phyloP scores from a whole-genome alignment of 2,113 vertebrate species.

The Coreoperca whiteheadi region DNA sequence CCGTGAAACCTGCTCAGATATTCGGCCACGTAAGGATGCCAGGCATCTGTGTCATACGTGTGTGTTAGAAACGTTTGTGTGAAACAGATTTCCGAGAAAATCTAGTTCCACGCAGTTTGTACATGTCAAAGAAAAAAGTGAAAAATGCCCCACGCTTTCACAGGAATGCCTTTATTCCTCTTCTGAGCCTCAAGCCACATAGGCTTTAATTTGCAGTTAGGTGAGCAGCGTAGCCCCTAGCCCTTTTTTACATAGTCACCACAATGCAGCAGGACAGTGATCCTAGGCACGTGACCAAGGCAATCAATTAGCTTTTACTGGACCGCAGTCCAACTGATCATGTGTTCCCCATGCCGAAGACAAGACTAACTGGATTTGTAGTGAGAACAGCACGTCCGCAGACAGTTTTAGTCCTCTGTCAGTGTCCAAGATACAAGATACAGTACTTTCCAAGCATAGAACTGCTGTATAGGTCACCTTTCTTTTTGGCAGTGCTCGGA shows the following conservation, averaged over 20 bases:
- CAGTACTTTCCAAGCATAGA: no score
- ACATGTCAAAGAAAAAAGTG: not conserved
- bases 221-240: no score
- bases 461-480: no score
- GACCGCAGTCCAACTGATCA: no score
- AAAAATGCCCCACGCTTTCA: not conserved
- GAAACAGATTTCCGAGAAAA: not conserved
- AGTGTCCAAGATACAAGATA: not conserved
- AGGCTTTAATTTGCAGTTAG: no score
- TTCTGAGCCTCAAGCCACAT: not conserved
- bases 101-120: not conserved
- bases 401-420: no score
- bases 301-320: no score
- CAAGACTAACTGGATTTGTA: not conserved
- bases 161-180: not conserved
- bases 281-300: no score
- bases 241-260: no score
- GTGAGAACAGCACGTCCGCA: not conserved
- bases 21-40: constrained; percentile 31
- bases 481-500: no score
- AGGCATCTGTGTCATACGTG: constrained; percentile 28
- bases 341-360: not conserved
- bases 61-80: not conserved
- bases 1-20: constrained; percentile 40
- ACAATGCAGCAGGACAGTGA: not conserved